Percentiles rank a stretch among this genome's conserved stretches.
Conservation (phyloP, 2,797 vertebrate species). For the Microctenopoma lineatum region DNA sequence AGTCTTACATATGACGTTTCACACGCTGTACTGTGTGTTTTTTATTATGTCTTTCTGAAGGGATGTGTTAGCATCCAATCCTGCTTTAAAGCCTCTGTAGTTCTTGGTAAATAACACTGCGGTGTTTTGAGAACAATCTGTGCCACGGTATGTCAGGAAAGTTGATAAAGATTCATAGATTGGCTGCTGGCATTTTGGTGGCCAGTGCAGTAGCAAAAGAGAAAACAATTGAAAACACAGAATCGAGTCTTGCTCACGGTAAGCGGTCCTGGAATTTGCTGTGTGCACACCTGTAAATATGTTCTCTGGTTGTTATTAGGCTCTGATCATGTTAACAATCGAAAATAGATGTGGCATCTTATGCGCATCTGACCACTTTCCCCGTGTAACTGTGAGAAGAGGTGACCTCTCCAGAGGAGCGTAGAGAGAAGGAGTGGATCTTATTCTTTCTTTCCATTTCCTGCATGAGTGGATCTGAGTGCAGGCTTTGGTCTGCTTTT, state of each 20-base stretch:
- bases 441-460: constrained; percentile 77
- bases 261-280: constrained; percentile 2
- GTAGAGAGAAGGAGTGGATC: constrained; percentile 56
- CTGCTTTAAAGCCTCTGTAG: constrained; percentile 31
- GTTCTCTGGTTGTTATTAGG: constrained; percentile 60
- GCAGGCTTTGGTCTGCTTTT: constrained; percentile 76
- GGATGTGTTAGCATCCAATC: constrained; percentile 36
- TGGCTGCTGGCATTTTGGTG: constrained; percentile 4
- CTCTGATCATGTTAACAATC: constrained; percentile 59
- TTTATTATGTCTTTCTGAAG: constrained; percentile 40
- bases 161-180: constrained; percentile 33
- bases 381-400: constrained; percentile 34
- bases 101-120: constrained; percentile 32
- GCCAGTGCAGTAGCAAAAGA: constrained; percentile 12
- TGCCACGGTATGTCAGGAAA: constrained; percentile 23
- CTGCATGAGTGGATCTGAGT: constrained; percentile 78
- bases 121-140: constrained; percentile 31
- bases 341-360: constrained; percentile 38
- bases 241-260: background rate
- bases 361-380: constrained; percentile 45
- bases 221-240: constrained; percentile 25
- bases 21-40: constrained; percentile 31
- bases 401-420: constrained; percentile 62
- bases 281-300: constrained; percentile 42
- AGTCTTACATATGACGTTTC: constrained; percentile 21